phyloP scores from a whole-genome alignment of 2,888 invertebrate genomes.

The Macrostomum cliftonense region DNA sequence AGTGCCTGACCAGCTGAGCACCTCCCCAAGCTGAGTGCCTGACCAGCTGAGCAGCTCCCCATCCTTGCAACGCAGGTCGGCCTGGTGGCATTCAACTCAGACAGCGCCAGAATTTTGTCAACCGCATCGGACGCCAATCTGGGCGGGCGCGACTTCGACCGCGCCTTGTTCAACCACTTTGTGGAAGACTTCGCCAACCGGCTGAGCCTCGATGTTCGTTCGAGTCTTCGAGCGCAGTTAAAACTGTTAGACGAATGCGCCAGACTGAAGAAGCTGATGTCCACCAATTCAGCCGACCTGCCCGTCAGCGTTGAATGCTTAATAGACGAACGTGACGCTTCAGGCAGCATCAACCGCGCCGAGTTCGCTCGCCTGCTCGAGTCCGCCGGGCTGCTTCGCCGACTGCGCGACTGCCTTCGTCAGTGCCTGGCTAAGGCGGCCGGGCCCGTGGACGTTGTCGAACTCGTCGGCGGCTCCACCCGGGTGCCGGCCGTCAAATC shows the following conservation, averaged over 20 bases:
- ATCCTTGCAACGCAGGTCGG: not conserved
- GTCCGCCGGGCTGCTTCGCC: not conserved
- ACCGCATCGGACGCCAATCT: slow-evolving; percentile 62
- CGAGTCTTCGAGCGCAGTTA: slow-evolving; percentile 63
- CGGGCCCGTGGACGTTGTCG: slow-evolving; percentile 64
- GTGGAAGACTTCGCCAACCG: slow-evolving; percentile 64
- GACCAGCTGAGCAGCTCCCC: too few species aligned
- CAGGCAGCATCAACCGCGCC: slow-evolving; percentile 53
- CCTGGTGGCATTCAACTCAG: not conserved
- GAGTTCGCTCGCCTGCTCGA: slow-evolving; percentile 8
- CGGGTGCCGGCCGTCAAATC: slow-evolving; percentile 74
- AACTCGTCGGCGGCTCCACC: slow-evolving; percentile 83
- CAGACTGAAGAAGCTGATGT: slow-evolving; percentile 96
- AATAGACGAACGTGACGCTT: slow-evolving; percentile 75
- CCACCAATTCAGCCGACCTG: slow-evolving; percentile 78
- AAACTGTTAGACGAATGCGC: slow-evolving; percentile 77
- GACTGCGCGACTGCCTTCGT: too few species aligned
- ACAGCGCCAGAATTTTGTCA: slow-evolving; percentile 47
- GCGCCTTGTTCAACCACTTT: slow-evolving; percentile 65
- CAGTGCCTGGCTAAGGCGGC: too few species aligned
- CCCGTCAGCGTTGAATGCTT: slow-evolving; percentile 94
- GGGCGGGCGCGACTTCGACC: slow-evolving; percentile 82
- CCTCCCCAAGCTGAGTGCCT: too few species aligned
- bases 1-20: too few species aligned
- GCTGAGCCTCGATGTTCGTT: slow-evolving; percentile 53